Evolutionary conservation across 2,113 vertebrate genomes (phyloP).

Genomic region (Macaca fascicularis): T2T-MFA8v1.1 NC_088386.1:42385001-42385500

Average conservation of each 20-base stretch:
- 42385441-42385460: conserved; percentile 6
- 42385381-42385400: background rate
- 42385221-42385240: background rate
- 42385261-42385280: conserved; percentile 1
- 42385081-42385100: background rate
- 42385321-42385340: background rate
- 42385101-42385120: background rate
- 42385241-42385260: background rate
- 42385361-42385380: background rate
- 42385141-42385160: background rate
- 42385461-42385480: conserved; percentile 58
- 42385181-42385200: background rate
- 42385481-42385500: conserved; percentile 37
- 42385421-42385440: conserved; percentile 34
- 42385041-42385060: background rate
- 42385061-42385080: background rate
- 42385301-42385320: background rate
- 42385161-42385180: background rate
- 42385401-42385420: background rate
- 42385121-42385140: background rate
- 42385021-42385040: background rate
- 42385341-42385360: background rate
- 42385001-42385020: background rate
- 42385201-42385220: background rate
- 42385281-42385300: conserved; percentile 11